Percentiles rank a stretch among this genome's conserved stretches.
Evolutionary conservation across 1,140 invertebrate species (phyloP).

Genomic region (Aphelinus certus): DNA sequence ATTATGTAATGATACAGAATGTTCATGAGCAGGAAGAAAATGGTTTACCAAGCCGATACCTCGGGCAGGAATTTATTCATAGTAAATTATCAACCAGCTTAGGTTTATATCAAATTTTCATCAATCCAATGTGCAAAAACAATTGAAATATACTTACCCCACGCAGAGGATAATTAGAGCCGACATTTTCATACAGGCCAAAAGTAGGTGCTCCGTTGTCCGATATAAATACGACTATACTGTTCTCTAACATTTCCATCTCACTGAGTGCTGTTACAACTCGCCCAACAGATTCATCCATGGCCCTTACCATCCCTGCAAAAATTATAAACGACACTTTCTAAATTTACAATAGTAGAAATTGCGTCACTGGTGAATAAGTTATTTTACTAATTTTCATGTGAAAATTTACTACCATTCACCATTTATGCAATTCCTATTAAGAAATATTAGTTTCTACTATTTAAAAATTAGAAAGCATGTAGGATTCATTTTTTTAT

Average conservation of each 20-base stretch:
- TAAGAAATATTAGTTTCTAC: conserved; percentile 47
- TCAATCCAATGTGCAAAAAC: not conserved
- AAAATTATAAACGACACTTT: conserved; percentile 41
- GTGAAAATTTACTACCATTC: too few species aligned
- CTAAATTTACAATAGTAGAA: not conserved
- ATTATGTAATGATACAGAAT: too few species aligned
- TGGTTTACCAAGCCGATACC: too few species aligned
- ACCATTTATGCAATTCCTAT: too few species aligned
- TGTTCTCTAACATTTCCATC: conserved; percentile 69
- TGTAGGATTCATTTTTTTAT: not conserved
- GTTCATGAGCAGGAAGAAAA: too few species aligned
- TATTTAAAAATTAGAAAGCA: conserved; percentile 45
- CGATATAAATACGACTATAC: conserved; percentile 76
- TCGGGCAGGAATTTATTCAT: too few species aligned
- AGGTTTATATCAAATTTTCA: not conserved
- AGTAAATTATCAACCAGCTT: too few species aligned
- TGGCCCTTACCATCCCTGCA: conserved; percentile 71
- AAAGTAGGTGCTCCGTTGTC: conserved; percentile 75
- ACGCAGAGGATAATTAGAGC: conserved; percentile 76
- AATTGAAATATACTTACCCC: conserved; percentile 62
- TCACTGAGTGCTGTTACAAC: conserved; percentile 67
- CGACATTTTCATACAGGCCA: conserved; percentile 69
- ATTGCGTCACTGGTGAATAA: too few species aligned
- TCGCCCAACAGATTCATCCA: conserved; percentile 74
- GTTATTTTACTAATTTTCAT: too few species aligned